Evolutionary conservation across 1,140 invertebrate genomes (phyloP).

Genomic region (Tetragonula clypearis): DNA sequence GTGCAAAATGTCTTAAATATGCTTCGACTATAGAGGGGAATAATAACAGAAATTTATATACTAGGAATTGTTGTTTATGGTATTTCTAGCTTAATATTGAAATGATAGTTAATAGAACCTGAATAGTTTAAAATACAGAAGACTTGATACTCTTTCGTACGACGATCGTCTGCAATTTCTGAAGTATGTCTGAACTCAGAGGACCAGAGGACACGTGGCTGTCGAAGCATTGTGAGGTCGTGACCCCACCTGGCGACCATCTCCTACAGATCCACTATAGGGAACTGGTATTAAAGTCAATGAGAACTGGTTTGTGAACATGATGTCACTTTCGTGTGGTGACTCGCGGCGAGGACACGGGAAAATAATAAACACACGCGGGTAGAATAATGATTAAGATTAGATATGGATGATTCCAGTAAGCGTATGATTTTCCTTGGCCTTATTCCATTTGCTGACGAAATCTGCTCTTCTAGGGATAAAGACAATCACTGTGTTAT

Average conservation of each 20-base stretch:
- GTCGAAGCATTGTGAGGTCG: slow-evolving; percentile 13
- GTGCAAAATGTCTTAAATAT: no score
- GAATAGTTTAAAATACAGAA: not conserved
- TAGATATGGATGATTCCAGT: slow-evolving; percentile 12
- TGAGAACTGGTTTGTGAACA: slow-evolving; percentile 58
- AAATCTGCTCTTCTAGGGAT: not conserved
- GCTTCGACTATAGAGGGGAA: no score
- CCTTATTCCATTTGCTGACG: slow-evolving; percentile 6
- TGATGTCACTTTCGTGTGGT: slow-evolving; percentile 56
- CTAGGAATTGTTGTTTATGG: no score
- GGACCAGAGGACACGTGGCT: not conserved
- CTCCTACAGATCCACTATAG: not conserved
- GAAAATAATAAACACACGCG: slow-evolving; percentile 38
- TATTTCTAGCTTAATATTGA: no score
- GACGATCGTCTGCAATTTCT: not conserved
- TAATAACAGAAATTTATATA: no score
- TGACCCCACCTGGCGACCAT: slow-evolving; percentile 26
- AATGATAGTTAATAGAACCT: no score
- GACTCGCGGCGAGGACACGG: slow-evolving; percentile 1
- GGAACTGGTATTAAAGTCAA: slow-evolving; percentile 56
- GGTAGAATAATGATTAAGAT: slow-evolving; percentile 26
- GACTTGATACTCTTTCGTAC: not conserved
- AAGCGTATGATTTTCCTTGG: slow-evolving; percentile 8
- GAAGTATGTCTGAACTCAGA: not conserved
- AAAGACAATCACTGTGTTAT: not conserved